Base-by-base conservation (phyloP, 2,888 invertebrate species). In the Pocota personata region DNA sequence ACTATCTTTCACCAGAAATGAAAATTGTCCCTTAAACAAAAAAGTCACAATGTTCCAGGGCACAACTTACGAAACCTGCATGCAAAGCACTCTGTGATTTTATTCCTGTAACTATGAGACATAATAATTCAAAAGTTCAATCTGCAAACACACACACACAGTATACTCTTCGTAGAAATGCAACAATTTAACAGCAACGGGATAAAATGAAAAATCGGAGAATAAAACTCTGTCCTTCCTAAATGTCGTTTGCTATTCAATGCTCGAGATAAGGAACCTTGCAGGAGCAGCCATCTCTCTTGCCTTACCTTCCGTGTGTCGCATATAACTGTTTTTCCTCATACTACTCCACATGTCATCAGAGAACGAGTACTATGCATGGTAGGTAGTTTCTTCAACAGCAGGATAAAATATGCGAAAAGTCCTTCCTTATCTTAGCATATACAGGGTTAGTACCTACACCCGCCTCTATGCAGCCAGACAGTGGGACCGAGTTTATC, bases 361-460 rank as follows among this genome's bases (percentile, higher is more conserved):
- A 52, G 55, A 66, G 14, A 14, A 27, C 14, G 55, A 58, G n/a
- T 19, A 35, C 27, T 40, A 19, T 46, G 52, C 24, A 35, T 30
- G 32, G 32, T 62, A 62, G 76, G 60, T n/a, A n/a, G n/a, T 71
- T 69, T 62, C 71, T 55, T 78, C 78, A 52, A 60, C 32, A 52
- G 52, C 40, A 57, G 82, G 76, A 82, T 86, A 86, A 86, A 86
- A 82, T 86, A 82, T 86, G 82, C 76, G 76, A 77, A 82, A 86
- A 86, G 86, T 86, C 80, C 80, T 80, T 86, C 86, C 71, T 86
- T 86, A 86, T 86, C 86, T 86, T 67, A 60, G 76, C 80, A 80
- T 76, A 67, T 72, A 58, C 72, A 37, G 46, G 40, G 19, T 4
- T 16, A n/a, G 14, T n/a, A 40, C 37, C 3, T 3, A n/a, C 14